phyloP scores from a whole-genome alignment of 2,888 invertebrate species.

The Scaptomyza cyrtandrae region DNA sequence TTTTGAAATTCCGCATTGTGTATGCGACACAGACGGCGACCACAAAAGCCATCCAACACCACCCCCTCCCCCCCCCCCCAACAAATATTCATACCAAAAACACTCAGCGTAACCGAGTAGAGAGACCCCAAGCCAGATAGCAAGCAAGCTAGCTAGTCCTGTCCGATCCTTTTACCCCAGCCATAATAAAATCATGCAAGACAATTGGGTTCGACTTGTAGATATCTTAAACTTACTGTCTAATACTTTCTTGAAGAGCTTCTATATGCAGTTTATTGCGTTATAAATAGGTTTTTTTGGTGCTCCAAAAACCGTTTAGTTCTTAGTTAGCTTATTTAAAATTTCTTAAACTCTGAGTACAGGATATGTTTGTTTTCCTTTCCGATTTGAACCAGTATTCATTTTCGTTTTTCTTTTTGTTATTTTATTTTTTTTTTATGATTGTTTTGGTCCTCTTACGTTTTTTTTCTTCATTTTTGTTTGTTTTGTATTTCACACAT shows the following conservation, averaged over 20 bases:
- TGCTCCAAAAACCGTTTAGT: background rate
- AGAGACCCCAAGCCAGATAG: background rate
- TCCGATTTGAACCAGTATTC: no score
- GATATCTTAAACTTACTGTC: background rate
- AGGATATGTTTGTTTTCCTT: no score
- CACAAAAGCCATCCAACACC: slow-evolving; percentile 16
- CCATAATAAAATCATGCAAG: background rate
- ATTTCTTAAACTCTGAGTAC: background rate
- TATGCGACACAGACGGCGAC: slow-evolving; percentile 21
- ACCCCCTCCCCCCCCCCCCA: background rate
- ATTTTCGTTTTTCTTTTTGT: no score
- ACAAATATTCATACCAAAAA: slow-evolving; percentile 5
- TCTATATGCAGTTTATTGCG: background rate
- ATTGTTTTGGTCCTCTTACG: background rate
- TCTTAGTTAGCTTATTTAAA: background rate
- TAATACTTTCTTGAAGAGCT: background rate
- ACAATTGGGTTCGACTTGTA: background rate
- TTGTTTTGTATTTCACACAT: slow-evolving; percentile 43
- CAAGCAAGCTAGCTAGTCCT: slow-evolving; percentile 1
- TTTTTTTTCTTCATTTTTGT: background rate
- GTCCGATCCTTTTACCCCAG: slow-evolving; percentile 20
- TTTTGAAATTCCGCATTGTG: slow-evolving; percentile 48
- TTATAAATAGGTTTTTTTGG: background rate
- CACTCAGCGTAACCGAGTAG: background rate
- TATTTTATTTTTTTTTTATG: no score